A percentile compares a stretch with the other conserved stretches of the same genome.
phyloP scores from a whole-genome alignment of 2,888 invertebrate genomes.

The Morpho achilles region DNA sequence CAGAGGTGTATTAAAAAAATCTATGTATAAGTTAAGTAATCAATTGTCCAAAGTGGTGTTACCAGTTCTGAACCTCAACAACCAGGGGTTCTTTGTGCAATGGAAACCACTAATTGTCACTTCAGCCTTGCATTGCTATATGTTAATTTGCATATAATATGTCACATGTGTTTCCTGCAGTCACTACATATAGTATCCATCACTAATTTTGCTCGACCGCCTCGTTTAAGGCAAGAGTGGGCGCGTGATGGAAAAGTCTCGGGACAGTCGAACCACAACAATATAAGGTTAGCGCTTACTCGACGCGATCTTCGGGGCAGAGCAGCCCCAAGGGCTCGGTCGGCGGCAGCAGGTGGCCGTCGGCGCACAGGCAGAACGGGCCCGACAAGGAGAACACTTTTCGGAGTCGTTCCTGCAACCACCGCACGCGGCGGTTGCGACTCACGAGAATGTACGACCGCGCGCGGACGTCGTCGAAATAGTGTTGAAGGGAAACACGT shows the following conservation, averaged over 20 bases:
- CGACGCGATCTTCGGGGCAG: constrained; percentile 42
- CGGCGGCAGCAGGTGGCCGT: constrained; percentile 52
- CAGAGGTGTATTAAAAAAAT: too few species aligned
- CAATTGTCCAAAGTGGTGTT: too few species aligned
- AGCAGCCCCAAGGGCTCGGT: constrained; percentile 52
- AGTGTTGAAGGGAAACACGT: constrained; percentile 43
- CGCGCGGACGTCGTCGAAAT: constrained; percentile 46
- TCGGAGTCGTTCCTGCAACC: constrained; percentile 47
- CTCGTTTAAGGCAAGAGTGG: not conserved
- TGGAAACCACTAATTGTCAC: not conserved
- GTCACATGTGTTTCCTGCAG: too few species aligned
- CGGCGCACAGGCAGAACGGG: constrained; percentile 31
- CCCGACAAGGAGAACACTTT: constrained; percentile 39
- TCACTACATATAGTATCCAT: too few species aligned
- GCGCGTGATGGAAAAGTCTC: not conserved
- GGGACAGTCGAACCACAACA: not conserved
- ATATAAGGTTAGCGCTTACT: constrained; percentile 36
- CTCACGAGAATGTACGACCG: constrained; percentile 26
- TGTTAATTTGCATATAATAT: not conserved
- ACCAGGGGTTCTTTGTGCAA: too few species aligned
- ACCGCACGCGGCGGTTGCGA: constrained; percentile 39
- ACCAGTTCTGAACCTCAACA: too few species aligned
- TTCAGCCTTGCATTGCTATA: not conserved
- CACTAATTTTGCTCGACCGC: not conserved
- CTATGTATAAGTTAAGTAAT: too few species aligned